Base-by-base conservation (phyloP, 2,113 vertebrate species). In the Micromys minutus region DNA sequence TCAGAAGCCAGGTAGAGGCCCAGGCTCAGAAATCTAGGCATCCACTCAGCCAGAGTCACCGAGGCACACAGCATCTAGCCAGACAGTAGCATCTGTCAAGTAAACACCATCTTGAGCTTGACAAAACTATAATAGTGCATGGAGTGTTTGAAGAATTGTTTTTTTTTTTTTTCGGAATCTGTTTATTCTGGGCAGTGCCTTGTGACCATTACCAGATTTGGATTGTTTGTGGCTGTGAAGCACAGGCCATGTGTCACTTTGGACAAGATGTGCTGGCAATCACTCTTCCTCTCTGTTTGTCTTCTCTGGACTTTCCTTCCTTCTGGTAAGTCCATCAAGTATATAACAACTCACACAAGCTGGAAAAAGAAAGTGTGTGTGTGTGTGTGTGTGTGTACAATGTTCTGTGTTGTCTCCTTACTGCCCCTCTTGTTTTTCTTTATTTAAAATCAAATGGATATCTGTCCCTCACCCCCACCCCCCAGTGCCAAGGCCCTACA, bases 261-360 rank as follows among this genome's bases (percentile, higher is more conserved):
- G 93, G 87, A 93, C 24, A 75, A 71, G 67, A 84, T 91, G 36
- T 55, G 50, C 2, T 90, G 80, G 83, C 94, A 91, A 63, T 71
- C 69, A n/a, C 42, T 91, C 63, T 85, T 85, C 16, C 12, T 89
- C 42, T 88, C 76, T 87, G 87, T 86, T 86, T 47, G 84, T 93
- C 45, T 89, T 87, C 39, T 91, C 52, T 29, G 22, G 22, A 45
- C 76, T 77, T 87, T 31, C 15, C 17, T 47, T 83, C 84, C 42
- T 88, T 87, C 93, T 96, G 97, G 16, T 74, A 93, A 97, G 65
- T 42, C 76, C 89, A 94, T 76, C 76, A 92, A 74, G n/a, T n/a
- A 3, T 65, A 22, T 21, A 90, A 85, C 24, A 76, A 11, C 71
- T 86, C 55, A 72, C 9, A 47, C 74, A 50, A 63, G 87, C 22